phyloP scores from a whole-genome alignment of 2,888 invertebrate genomes.

The Nemapogon koenigi region DNA sequence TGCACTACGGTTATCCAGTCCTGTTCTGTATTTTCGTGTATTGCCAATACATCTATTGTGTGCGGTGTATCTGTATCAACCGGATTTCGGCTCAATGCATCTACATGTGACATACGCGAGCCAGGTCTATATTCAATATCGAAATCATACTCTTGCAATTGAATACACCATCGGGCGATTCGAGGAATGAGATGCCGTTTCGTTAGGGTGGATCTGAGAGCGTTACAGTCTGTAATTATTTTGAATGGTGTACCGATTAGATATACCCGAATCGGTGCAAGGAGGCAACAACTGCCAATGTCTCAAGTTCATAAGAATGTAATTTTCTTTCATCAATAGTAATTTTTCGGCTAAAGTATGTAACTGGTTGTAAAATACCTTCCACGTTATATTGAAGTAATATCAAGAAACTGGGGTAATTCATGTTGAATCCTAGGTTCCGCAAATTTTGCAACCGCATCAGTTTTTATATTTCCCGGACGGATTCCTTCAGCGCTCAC shows the following conservation, averaged over 20 bases:
- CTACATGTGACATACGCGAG: slow-evolving; percentile 22
- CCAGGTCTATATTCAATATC: slow-evolving; percentile 18
- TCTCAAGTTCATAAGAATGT: slow-evolving; percentile 19
- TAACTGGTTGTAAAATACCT: slow-evolving; percentile 12
- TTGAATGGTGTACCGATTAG: slow-evolving; percentile 19
- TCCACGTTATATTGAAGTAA: not conserved
- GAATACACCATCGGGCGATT: slow-evolving; percentile 16
- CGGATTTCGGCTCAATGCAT: slow-evolving; percentile 20
- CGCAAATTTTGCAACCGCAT: slow-evolving; percentile 20
- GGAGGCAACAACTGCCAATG: slow-evolving; percentile 17
- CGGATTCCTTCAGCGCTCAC: slow-evolving; percentile 16
- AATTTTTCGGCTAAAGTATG: slow-evolving; percentile 20
- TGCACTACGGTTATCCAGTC: slow-evolving; percentile 7
- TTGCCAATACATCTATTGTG: too few relatives aligned
- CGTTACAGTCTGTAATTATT: slow-evolving; percentile 20
- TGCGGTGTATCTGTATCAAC: not conserved
- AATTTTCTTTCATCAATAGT: slow-evolving; percentile 17
- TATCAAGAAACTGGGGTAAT: slow-evolving; percentile 15
- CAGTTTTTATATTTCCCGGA: slow-evolving; percentile 19
- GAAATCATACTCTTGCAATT: slow-evolving; percentile 13
- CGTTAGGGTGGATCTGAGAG: slow-evolving; percentile 14
- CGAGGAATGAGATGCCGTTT: slow-evolving; percentile 18
- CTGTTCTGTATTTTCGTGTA: too few relatives aligned
- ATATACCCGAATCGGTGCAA: slow-evolving; percentile 18
- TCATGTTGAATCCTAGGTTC: slow-evolving; percentile 18